Percentiles rank a stretch among this genome's conserved stretches.
Evolutionary conservation across 2,888 invertebrate genomes (phyloP).

Genomic region (Euclidia mi): DNA sequence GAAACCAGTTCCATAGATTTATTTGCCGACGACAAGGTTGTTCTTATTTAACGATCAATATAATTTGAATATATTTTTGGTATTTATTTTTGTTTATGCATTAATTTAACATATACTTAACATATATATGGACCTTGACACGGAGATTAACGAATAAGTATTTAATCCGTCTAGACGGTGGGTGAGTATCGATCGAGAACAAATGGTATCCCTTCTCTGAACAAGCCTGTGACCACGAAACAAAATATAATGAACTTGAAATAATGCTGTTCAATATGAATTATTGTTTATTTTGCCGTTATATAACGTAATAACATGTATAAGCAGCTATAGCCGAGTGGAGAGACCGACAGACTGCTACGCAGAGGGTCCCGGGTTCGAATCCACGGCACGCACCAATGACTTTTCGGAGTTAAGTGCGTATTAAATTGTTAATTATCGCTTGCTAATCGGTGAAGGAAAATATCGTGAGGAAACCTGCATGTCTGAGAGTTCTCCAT

Average conservation of each 20-base stretch:
- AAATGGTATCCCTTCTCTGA: constrained; percentile 28
- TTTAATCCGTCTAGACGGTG: constrained; percentile 32
- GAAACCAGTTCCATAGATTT: constrained; percentile 33
- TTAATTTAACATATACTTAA: constrained; percentile 43
- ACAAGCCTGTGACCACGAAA: constrained; percentile 29
- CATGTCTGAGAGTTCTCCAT: too few species aligned
- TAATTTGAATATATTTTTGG: constrained; percentile 34
- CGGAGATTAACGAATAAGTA: constrained; percentile 19
- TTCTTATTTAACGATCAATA: constrained; percentile 42
- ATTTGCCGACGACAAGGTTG: constrained; percentile 38
- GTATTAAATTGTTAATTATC: too few species aligned
- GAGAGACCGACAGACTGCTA: too few species aligned
- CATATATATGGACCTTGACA: constrained; percentile 45
- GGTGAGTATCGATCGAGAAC: background rate
- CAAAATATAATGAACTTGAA: constrained; percentile 32
- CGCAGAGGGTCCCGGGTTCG: too few species aligned
- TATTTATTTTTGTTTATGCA: constrained; percentile 29
- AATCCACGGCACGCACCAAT: too few species aligned
- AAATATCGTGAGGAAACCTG: too few species aligned
- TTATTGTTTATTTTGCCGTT: constrained; percentile 6
- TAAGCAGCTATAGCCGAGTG: too few species aligned
- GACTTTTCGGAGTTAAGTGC: too few species aligned
- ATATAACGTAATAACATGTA: too few species aligned
- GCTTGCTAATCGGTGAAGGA: too few species aligned
- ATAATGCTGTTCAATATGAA: constrained; percentile 1